Evolutionary conservation across 1,140 invertebrate species (phyloP).

Genomic region (Pseudomyrmex dendroicus): DNA sequence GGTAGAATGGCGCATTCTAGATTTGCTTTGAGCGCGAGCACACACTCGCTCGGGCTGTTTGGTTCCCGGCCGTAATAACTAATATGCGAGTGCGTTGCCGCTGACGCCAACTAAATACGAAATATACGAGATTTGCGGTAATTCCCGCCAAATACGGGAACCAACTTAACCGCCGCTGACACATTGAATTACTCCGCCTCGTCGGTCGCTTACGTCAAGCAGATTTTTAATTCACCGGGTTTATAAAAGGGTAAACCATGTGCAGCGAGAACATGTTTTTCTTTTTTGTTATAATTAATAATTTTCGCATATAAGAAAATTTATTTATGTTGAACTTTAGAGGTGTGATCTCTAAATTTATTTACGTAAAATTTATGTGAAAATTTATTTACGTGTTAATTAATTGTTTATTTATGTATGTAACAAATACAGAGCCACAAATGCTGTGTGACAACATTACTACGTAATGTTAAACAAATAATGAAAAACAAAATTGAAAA

Average conservation of each 20-base stretch:
- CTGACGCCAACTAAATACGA: conserved; percentile 48
- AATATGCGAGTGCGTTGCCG: conserved; percentile 62
- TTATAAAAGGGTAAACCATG: background rate
- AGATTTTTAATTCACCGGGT: conserved; percentile 2
- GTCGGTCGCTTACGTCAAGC: conserved; percentile 1
- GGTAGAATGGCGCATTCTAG: conserved; percentile 59
- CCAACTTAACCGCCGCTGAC: conserved; percentile 43
- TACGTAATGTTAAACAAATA: too few species aligned
- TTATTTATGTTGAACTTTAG: background rate
- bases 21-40: conserved; percentile 64
- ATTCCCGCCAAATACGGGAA: conserved; percentile 32
- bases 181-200: conserved; percentile 32
- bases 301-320: background rate
- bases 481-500: too few species aligned
- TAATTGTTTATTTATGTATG: background rate
- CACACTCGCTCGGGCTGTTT: conserved; percentile 49
- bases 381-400: conserved; percentile 18
- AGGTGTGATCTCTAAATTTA: too few species aligned
- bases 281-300: background rate
- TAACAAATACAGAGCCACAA: too few species aligned
- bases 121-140: conserved; percentile 40
- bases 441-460: too few species aligned
- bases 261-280: background rate
- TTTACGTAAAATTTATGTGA: background rate
- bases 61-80: conserved; percentile 65